Conservation (phyloP, 2,797 vertebrate species). For the Sebastes itinus region DNA sequence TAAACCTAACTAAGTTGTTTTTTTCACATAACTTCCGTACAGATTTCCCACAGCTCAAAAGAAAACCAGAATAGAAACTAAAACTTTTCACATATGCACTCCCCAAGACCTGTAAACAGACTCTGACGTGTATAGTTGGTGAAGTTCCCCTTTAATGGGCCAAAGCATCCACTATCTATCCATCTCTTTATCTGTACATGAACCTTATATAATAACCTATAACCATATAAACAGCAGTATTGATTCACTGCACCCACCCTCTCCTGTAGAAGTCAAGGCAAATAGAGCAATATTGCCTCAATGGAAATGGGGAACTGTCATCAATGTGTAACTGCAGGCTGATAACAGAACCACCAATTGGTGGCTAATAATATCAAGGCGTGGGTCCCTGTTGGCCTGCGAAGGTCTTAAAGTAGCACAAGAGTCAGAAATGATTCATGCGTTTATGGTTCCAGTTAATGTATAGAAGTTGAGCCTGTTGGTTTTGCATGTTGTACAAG, state of each 20-base stretch:
- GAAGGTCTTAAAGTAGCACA: constrained; percentile 8
- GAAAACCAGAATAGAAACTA: background rate
- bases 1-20: too few relatives aligned
- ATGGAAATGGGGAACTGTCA: constrained; percentile 71
- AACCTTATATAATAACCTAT: background rate
- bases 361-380: constrained; percentile 74
- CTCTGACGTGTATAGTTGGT: background rate
- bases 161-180: constrained; percentile 3
- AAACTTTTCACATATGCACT: background rate
- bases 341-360: constrained; percentile 70
- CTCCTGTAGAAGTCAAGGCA: constrained; percentile 35
- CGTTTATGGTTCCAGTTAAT: constrained; percentile 41
- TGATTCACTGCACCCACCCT: constrained; percentile 25
- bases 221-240: constrained; percentile 6
- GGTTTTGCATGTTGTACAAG: background rate
- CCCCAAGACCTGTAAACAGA: background rate
- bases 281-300: constrained; percentile 61
- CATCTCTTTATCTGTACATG: background rate
- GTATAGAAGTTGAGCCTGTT: background rate
- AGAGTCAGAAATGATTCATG: constrained; percentile 32
- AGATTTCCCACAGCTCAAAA: background rate
- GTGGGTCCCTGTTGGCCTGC: constrained; percentile 28
- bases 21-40: too few relatives aligned
- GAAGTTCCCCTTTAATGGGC: background rate
- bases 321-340: constrained; percentile 80